Conservation (phyloP, 1,140 invertebrate genomes). For the Cydia strobilella region DNA sequence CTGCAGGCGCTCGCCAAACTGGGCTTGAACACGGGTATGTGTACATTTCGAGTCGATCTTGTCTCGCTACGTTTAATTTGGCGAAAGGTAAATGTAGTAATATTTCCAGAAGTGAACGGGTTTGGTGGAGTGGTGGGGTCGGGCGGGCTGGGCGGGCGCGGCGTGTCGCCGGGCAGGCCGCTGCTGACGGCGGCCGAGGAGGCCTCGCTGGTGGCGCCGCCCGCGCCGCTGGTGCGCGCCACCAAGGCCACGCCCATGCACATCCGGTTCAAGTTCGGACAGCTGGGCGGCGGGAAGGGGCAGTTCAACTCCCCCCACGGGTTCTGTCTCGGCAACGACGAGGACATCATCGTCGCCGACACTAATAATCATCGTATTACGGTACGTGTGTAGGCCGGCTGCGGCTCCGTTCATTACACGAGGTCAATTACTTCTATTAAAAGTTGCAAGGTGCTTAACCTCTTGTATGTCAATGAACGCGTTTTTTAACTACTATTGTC, state of each 20-base stretch:
- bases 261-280: constrained; percentile 95
- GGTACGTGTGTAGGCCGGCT: constrained; percentile 78
- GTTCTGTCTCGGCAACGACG: constrained; percentile 96
- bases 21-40: constrained; percentile 86
- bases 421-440: constrained; percentile 5
- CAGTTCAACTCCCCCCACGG: constrained; percentile 98
- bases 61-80: constrained; percentile 15
- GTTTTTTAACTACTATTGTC: neutral
- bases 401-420: neutral
- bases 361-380: constrained; percentile 98
- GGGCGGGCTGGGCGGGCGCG: constrained; percentile 68
- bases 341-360: constrained; percentile 97
- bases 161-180: constrained; percentile 76
- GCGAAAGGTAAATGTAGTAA: constrained; percentile 15
- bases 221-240: constrained; percentile 80
- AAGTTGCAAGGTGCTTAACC: neutral
- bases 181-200: constrained; percentile 71
- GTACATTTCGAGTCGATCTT: neutral
- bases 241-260: constrained; percentile 91
- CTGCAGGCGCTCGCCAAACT: constrained; percentile 93
- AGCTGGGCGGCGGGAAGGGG: constrained; percentile 92
- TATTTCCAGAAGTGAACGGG: constrained; percentile 71
- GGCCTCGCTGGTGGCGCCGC: constrained; percentile 71
- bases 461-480: neutral
- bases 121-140: constrained; percentile 61